phyloP scores from a whole-genome alignment of 1,140 invertebrate genomes.

The Cataglyphis hispanica region DNA sequence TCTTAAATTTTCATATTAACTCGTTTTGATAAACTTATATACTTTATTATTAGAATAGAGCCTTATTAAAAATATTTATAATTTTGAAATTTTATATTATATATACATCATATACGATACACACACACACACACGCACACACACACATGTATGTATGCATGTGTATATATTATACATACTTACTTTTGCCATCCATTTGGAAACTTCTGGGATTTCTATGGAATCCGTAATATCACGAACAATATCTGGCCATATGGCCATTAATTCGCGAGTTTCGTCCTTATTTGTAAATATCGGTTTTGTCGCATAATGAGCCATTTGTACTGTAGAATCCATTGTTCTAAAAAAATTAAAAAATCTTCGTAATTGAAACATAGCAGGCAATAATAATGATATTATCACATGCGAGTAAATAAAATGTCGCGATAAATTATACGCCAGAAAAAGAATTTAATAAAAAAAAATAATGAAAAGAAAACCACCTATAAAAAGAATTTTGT shows the following conservation, averaged over 20 bases:
- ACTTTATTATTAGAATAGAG: background rate
- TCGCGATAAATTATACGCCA: background rate
- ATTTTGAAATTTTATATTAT: background rate
- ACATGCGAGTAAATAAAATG: background rate
- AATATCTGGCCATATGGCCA: constrained; percentile 94
- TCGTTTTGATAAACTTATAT: background rate
- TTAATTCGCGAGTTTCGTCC: constrained; percentile 94
- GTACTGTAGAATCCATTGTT: constrained; percentile 31
- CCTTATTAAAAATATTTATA: background rate
- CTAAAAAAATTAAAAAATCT: constrained; percentile 35
- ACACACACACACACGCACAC: too few relatives aligned
- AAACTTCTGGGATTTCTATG: constrained; percentile 92
- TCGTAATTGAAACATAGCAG: background rate
- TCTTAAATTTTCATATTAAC: background rate
- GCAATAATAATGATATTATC: background rate
- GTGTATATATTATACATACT: constrained; percentile 61
- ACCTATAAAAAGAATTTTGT: background rate
- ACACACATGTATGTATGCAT: background rate
- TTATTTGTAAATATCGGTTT: constrained; percentile 89
- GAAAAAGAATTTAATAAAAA: background rate
- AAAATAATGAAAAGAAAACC: background rate
- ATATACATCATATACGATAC: too few relatives aligned
- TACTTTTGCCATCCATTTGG: constrained; percentile 93
- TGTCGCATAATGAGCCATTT: constrained; percentile 85
- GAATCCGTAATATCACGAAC: constrained; percentile 93